Evolutionary conservation across 2,888 invertebrate genomes (phyloP).

Genomic region (Chrysolina haemoptera): DNA sequence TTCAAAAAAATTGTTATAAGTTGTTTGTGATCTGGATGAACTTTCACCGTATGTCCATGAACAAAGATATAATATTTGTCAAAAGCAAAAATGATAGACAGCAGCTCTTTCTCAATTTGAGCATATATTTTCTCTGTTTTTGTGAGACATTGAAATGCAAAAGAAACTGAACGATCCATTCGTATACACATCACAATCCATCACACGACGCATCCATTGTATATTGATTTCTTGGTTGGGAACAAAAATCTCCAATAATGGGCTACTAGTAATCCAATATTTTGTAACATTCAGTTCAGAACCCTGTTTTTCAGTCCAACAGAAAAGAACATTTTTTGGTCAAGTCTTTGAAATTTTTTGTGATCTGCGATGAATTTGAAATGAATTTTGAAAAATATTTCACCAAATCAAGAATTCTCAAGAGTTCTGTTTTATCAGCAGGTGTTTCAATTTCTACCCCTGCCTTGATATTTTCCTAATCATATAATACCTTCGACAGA

Average conservation of each 20-base stretch:
- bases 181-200: neutral
- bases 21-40: no score
- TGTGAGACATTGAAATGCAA: neutral
- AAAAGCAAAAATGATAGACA: no score
- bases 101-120: no score
- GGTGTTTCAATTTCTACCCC: neutral
- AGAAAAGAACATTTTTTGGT: neutral
- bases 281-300: no score
- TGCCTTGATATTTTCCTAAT: neutral
- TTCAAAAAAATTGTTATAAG: neutral
- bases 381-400: no score
- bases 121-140: neutral
- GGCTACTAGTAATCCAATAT: neutral
- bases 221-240: neutral
- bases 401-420: neutral
- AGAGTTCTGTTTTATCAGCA: neutral
- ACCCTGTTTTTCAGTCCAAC: neutral
- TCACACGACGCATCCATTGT: neutral
- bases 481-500: no score
- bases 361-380: neutral
- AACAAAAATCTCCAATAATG: neutral
- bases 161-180: neutral
- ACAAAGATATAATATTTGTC: no score
- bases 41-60: no score
- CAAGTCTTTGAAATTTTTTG: neutral